phyloP scores from a whole-genome alignment of 2,113 vertebrate genomes.

The Stictonetta naevosa region DNA sequence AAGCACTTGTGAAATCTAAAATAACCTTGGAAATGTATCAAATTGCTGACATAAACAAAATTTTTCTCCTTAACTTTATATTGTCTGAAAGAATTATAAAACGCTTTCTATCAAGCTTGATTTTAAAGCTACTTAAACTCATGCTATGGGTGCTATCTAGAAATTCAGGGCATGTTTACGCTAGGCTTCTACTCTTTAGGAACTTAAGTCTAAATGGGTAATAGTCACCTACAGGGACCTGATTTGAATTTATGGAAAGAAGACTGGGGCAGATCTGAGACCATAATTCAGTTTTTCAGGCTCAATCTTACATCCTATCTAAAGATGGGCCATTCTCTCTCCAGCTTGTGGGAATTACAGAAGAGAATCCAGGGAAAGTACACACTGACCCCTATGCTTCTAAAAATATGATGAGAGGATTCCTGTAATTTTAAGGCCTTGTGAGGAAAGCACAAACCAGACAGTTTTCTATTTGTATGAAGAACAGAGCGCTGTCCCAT shows the following conservation, averaged over 20 bases:
- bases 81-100: not conserved
- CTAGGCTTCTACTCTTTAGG: not conserved
- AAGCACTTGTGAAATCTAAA: slow-evolving; percentile 3
- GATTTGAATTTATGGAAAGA: not conserved
- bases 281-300: not conserved
- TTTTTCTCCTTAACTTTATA: not conserved
- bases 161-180: not conserved
- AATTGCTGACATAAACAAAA: not conserved
- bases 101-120: not conserved
- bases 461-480: not conserved
- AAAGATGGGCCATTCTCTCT: not conserved
- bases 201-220: not conserved
- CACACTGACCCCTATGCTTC: not conserved
- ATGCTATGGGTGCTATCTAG: not conserved
- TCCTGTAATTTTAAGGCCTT: not conserved
- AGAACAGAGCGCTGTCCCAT: not conserved
- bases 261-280: not conserved
- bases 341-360: not conserved
- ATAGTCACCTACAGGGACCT: not conserved
- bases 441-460: not conserved
- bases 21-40: not conserved
- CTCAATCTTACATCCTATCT: not conserved
- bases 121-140: not conserved
- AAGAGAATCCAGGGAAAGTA: not conserved
- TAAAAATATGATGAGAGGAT: not conserved